Base-by-base conservation (phyloP, 2,888 invertebrate genomes). In the Euphydryas editha region DNA sequence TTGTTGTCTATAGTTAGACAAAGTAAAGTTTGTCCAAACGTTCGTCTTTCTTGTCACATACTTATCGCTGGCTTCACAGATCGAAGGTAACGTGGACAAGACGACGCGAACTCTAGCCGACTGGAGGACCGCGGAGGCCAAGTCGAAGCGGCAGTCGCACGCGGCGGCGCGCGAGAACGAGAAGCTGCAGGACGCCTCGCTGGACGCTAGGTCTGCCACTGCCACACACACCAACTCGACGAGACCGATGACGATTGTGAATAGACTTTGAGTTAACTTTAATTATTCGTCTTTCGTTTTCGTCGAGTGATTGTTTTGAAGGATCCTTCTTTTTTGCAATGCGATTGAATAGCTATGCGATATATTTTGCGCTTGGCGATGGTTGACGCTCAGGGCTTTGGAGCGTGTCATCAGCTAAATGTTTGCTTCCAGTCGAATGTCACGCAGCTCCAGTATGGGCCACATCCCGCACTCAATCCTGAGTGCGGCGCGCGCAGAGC, bases 121-220 rank as follows among this genome's bases (percentile, higher is more conserved):
- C 76, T 97, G 97, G 96, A 94, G 98, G 62, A 94, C 95, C 17
- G 96, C 96, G 30, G 98, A 99, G 84, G 95, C 95, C 0, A 98
- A 98, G 88, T 95, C 96, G 60, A 98, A 98, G 88, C 98, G 98
- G 82, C 95, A 96, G 69, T 97, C 98, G 69, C 98, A 98, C 83
- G 89, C 95, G 0, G 96, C 96, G 71, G 97, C 98, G 0, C 94
- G 98, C 65, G 98, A 98, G 77, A 97, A 98, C 82, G 98, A 99
- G 87, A 97, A 98, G 82, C 90, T 98, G 47, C 98, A 98, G 84
- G 98, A 98, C 80, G 95, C 95, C 47, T 81, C 87, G 5, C 75
- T 90, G 76, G 92, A 92, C 62, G 84, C 81, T 81, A 91, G 92
- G 92, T 92, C 82, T 87, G 87, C 79, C 30, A 7, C 30, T 8